A percentile compares a stretch with the other conserved stretches of the same genome.
Evolutionary conservation across 2,888 invertebrate genomes (phyloP).

Genomic region (Lithophane leautieri): DNA sequence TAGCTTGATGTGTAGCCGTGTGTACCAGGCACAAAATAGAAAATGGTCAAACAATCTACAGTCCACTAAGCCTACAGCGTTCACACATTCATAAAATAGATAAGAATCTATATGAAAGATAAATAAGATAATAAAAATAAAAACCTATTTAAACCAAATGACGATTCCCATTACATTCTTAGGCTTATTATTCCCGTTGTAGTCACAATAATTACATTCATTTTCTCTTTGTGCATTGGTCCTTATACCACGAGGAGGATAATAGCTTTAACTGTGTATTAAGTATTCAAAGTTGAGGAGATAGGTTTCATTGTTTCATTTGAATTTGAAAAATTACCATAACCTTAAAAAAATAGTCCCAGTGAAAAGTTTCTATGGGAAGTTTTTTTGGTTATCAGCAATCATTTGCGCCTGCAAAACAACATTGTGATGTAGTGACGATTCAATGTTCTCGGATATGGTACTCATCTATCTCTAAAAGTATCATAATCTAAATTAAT

Average conservation of each 20-base stretch:
- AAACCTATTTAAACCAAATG: too few relatives aligned
- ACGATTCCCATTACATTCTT: not conserved
- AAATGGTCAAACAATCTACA: too few relatives aligned
- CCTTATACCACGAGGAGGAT: not conserved
- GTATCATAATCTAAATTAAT: too few relatives aligned
- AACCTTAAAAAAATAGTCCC: too few relatives aligned
- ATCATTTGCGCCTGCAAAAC: not conserved
- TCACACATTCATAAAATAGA: too few relatives aligned
- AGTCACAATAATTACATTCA: not conserved
- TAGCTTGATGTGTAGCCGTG: too few relatives aligned
- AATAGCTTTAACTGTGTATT: not conserved
- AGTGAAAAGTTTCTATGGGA: not conserved
- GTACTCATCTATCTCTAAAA: not conserved
- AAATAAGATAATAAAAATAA: too few relatives aligned
- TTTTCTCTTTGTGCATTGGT: not conserved
- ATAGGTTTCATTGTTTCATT: not conserved
- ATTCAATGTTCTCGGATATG: not conserved
- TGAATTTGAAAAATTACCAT: not conserved
- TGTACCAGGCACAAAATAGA: too few relatives aligned
- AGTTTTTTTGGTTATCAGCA: not conserved
- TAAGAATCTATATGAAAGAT: too few relatives aligned
- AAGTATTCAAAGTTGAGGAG: not conserved
- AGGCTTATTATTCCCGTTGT: not conserved
- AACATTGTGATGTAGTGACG: not conserved
- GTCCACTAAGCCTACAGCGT: too few relatives aligned